These are phyloP conservation scores for Eubasilissa splendida DNA, from an alignment of 2,888 invertebrate species.

Conservation along the genomic window DNA sequence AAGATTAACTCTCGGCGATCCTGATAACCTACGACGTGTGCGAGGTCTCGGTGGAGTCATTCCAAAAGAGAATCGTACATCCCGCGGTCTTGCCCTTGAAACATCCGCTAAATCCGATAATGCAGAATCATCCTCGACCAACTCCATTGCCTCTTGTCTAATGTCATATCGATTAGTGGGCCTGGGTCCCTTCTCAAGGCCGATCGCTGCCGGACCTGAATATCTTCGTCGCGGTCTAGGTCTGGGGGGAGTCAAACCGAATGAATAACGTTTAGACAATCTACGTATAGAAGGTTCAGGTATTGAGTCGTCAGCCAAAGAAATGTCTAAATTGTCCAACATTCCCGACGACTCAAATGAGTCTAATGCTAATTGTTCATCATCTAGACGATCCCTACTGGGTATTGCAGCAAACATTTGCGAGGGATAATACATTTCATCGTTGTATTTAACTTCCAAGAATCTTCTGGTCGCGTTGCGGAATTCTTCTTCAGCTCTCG, in stretches of 20 bases:
- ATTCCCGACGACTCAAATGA: constrained; percentile 11
- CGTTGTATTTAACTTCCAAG: constrained; percentile 15
- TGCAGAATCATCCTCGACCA: constrained; percentile 17
- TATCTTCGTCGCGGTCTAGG: constrained; percentile 3
- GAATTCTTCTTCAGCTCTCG: constrained; percentile 5
- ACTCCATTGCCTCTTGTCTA: constrained; percentile 20
- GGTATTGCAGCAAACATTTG: not conserved
- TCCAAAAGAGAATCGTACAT: not conserved
- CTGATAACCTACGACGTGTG: not conserved
- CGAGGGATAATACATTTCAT: constrained; percentile 33
- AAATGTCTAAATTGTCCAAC: constrained; percentile 11
- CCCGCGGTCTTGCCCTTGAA: not conserved
- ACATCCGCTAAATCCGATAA: constrained; percentile 25
- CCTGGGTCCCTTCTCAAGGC: constrained; percentile 18
- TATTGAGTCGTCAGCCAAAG: constrained; percentile 15
- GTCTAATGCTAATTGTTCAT: constrained; percentile 8
- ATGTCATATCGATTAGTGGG: not conserved
- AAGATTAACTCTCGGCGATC: not conserved
- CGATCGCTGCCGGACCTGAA: constrained; percentile 9
- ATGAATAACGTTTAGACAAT: constrained; percentile 11
- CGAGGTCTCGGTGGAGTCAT: not conserved
- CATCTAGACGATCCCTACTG: not conserved
- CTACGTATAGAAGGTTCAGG: constrained; percentile 4
- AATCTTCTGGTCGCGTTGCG: constrained; percentile 27
- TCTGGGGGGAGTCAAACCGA: constrained; percentile 15